A percentile compares a stretch with the other conserved stretches of the same genome.
Evolutionary conservation across 2,888 invertebrate genomes (phyloP).

Genomic region (Cephalotes varians): DNA sequence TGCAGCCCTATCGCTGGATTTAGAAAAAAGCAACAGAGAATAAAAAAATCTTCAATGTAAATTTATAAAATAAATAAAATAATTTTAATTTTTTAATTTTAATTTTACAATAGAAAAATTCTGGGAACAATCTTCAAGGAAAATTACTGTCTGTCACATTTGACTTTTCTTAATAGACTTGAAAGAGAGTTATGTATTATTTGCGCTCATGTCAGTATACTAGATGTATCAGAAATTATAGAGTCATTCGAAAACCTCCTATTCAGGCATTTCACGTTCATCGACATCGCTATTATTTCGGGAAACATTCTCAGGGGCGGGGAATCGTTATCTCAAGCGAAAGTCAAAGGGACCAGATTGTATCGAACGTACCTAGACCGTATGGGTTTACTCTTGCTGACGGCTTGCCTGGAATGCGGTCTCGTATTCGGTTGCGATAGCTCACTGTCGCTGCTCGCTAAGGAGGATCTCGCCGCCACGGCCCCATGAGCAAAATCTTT

Average conservation of each 20-base stretch:
- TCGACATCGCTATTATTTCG: conserved; percentile 37
- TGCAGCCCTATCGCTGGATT: background rate
- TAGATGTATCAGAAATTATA: background rate
- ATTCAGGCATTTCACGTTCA: conserved; percentile 4
- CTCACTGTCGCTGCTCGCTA: conserved; percentile 87
- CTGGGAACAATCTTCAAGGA: background rate
- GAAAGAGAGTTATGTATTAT: background rate
- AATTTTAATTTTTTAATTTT: conserved; percentile 13
- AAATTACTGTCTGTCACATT: background rate
- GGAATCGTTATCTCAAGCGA: conserved; percentile 50
- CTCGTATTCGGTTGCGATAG: conserved; percentile 86
- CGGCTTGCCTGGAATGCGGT: conserved; percentile 82
- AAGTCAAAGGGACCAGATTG: conserved; percentile 49
- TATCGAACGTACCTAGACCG: conserved; percentile 78
- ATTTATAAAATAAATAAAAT: background rate
- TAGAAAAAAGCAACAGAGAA: background rate
- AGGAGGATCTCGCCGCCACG: conserved; percentile 85
- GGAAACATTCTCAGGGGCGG: conserved; percentile 40
- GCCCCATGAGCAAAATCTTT: conserved; percentile 91
- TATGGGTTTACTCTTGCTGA: conserved; percentile 76
- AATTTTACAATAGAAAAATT: background rate
- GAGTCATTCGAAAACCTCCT: conserved; percentile 1
- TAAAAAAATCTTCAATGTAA: background rate
- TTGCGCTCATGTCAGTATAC: background rate
- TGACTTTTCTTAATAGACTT: background rate